Evolutionary conservation across 1,140 invertebrate genomes (phyloP).

Genomic region (Metopolophium dirhodum): DNA sequence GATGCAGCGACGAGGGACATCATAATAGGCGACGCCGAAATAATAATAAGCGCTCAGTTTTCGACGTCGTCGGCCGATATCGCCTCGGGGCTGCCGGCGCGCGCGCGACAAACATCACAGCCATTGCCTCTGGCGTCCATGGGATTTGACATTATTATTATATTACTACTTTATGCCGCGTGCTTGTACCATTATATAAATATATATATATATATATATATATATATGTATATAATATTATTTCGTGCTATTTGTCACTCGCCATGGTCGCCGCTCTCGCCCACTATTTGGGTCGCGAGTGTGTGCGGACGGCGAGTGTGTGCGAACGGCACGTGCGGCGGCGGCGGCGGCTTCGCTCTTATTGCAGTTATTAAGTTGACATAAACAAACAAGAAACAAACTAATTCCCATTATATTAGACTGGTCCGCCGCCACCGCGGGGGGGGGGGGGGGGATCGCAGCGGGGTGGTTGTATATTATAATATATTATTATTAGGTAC

Average conservation of each 20-base stretch:
- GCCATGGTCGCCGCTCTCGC: background rate
- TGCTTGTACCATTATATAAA: background rate
- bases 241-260: constrained; percentile 36
- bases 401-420: constrained; percentile 56
- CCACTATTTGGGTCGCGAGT: background rate
- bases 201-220: background rate
- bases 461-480: background rate
- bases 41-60: background rate
- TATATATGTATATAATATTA: background rate
- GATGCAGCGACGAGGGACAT: background rate
- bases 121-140: background rate
- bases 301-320: background rate
- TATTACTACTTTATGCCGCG: constrained; percentile 8
- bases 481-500: background rate
- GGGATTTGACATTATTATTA: constrained; percentile 54
- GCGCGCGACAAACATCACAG: constrained; percentile 16
- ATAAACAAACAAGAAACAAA: constrained; percentile 56
- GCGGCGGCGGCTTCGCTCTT: constrained; percentile 40
- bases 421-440: background rate
- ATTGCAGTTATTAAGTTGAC: constrained; percentile 57
- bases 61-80: background rate
- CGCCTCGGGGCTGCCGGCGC: background rate
- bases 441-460: background rate
- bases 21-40: background rate
- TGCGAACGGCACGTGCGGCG: constrained; percentile 46